Percentiles rank a stretch among this genome's conserved stretches.
phyloP scores from a whole-genome alignment of 2,888 invertebrate species.

The Ochropleura leucogaster region DNA sequence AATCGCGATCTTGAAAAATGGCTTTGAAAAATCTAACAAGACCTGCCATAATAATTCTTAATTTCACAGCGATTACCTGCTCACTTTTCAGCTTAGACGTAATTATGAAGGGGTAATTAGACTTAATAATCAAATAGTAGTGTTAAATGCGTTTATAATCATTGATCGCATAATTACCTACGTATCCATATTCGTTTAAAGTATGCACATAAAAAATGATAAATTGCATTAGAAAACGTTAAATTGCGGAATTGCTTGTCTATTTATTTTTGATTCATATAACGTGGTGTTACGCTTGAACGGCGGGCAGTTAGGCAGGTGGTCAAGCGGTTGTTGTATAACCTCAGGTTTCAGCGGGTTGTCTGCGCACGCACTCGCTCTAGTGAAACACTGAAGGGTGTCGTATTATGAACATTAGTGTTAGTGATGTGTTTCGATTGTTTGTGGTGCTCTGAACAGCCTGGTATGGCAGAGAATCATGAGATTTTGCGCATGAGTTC shows the following conservation, averaged over 20 bases:
- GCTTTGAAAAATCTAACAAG: neutral
- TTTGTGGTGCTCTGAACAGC: constrained; percentile 59
- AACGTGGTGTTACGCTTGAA: constrained; percentile 67
- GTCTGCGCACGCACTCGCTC: constrained; percentile 57
- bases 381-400: constrained; percentile 62
- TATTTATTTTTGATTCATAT: constrained; percentile 68
- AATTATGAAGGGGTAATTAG: constrained; percentile 40
- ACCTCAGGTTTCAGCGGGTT: constrained; percentile 66
- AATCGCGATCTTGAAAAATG: neutral
- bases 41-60: constrained; percentile 3
- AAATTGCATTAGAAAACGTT: constrained; percentile 68
- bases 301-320: constrained; percentile 45
- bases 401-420: constrained; percentile 57
- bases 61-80: constrained; percentile 31
- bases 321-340: constrained; percentile 65
- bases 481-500: neutral
- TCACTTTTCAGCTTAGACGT: constrained; percentile 74
- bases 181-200: constrained; percentile 41
- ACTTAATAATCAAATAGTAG: constrained; percentile 38
- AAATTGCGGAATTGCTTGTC: constrained; percentile 65
- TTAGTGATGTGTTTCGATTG: constrained; percentile 70
- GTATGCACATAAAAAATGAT: constrained; percentile 57
- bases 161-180: constrained; percentile 50
- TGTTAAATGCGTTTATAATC: constrained; percentile 53
- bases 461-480: constrained; percentile 48